Base-by-base conservation (phyloP, 2,113 vertebrate genomes). In the Lynx canadensis region DNA sequence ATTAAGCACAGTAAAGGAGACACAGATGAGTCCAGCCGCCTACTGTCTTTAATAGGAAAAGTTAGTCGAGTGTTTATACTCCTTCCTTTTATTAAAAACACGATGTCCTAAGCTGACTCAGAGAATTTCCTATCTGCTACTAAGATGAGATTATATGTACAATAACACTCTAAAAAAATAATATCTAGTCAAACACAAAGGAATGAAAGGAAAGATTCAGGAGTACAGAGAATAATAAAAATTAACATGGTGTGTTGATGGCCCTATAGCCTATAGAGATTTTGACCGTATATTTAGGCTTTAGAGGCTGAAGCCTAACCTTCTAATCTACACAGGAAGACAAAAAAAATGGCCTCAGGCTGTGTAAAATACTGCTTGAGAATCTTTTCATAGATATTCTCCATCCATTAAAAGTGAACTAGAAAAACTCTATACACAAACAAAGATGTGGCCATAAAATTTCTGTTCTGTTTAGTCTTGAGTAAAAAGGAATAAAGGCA, bases 1-100 rank as follows among this genome's bases (percentile, higher is more conserved):
- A 66, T 0, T 45, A 15, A 33, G 13, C 45, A 0, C 1, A 15
- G 29, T 21, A 31, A 55, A 57, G 31, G 29, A 33, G 89, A 48
- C 9, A 15, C 65, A 57, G 7, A 33, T 45, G 45, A 66, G 33
- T 38, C 2, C 15, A 79, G 83, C 38, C 45, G 57, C 14, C 69
- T n/a, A 1, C 21, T 78, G 9, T 27, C 52, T 88, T 66, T 63
- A 69, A 69, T 5, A 29, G 36, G 52, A 81, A 23, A 69, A 79
- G 7, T 48, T 9, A 3, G 29, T 27, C 65, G 13, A 81, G 1
- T 60, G 16, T 82, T 84, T 88, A 55, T 9, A 50, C n/a, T 91
- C 57, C 21, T 95, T 94, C 90, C 57, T 98, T 76, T 95, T 81
- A 91, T 79, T 91, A 71, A 93, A 90, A 93, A 45, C 52, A 55